Evolutionary conservation across 2,888 invertebrate species (phyloP).

Genomic region (Acanthosepion lycidas): DNA sequence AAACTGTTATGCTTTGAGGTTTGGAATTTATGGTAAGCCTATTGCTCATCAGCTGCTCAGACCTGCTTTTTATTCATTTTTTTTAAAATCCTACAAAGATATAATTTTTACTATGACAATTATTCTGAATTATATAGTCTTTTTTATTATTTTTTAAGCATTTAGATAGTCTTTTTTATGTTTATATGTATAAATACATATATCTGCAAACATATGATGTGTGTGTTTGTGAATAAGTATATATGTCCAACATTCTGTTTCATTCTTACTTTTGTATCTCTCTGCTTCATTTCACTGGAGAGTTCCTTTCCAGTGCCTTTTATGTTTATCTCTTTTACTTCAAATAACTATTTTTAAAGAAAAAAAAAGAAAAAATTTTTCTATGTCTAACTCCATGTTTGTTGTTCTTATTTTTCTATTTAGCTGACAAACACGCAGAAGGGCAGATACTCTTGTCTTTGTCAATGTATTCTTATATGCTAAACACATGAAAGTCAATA

Average conservation of each 20-base stretch:
- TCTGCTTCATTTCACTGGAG: not conserved
- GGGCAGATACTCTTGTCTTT: constrained; percentile 33
- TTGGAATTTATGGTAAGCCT: too few relatives aligned
- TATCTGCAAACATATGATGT: not conserved
- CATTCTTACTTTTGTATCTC: not conserved
- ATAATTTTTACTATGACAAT: not conserved
- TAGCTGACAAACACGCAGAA: constrained; percentile 33
- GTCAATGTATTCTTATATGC: not conserved
- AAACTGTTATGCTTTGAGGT: too few relatives aligned
- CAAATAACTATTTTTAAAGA: not conserved
- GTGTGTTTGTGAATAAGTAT: not conserved
- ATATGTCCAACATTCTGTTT: not conserved
- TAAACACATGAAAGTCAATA: not conserved
- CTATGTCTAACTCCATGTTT: not conserved
- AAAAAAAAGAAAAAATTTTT: not conserved
- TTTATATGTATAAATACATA: not conserved
- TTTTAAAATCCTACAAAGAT: not conserved
- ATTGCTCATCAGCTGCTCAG: not conserved
- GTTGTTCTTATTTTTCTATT: constrained; percentile 22
- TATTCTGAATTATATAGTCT: not conserved
- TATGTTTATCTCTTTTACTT: not conserved
- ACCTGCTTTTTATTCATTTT: not conserved
- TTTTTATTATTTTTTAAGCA: not conserved
- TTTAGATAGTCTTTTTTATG: not conserved
- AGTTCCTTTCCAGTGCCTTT: not conserved